phyloP scores from a whole-genome alignment of 2,888 invertebrate species.

The Lasioglossum marginatum region DNA sequence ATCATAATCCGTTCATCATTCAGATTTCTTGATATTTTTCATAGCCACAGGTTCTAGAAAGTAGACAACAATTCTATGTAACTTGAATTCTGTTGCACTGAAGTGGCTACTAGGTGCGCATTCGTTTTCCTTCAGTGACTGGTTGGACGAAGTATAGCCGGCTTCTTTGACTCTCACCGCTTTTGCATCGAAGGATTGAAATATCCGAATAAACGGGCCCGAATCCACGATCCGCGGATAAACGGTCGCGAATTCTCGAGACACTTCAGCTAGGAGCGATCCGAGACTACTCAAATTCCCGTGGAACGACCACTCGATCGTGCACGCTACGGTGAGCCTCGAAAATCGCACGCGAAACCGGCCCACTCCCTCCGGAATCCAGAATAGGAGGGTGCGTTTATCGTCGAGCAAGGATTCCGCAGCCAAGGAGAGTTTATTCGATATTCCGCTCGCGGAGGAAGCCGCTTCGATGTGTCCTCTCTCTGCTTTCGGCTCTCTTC shows the following conservation, averaged over 20 bases:
- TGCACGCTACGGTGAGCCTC: slow-evolving; percentile 35
- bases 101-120: not conserved
- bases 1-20: not conserved
- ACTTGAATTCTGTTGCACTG: not conserved
- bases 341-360: slow-evolving; percentile 53
- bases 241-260: slow-evolving; percentile 30
- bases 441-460: slow-evolving; percentile 75
- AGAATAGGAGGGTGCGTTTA: slow-evolving; percentile 61
- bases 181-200: not conserved
- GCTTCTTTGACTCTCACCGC: not conserved
- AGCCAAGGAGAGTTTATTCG: slow-evolving; percentile 68
- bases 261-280: slow-evolving; percentile 28
- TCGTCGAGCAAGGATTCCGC: slow-evolving; percentile 56
- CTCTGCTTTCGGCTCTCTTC: slow-evolving; percentile 24
- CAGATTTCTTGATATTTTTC: not conserved
- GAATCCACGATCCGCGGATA: not conserved
- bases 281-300: slow-evolving; percentile 42
- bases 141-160: not conserved
- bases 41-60: not conserved
- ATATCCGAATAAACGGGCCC: slow-evolving; percentile 16
- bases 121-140: not conserved
- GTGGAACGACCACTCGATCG: slow-evolving; percentile 50
- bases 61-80: not conserved
- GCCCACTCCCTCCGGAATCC: slow-evolving; percentile 13
- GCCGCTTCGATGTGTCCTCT: slow-evolving; percentile 57